Base-by-base conservation (phyloP, 2,888 invertebrate species). In the Cyclophora albipunctata region DNA sequence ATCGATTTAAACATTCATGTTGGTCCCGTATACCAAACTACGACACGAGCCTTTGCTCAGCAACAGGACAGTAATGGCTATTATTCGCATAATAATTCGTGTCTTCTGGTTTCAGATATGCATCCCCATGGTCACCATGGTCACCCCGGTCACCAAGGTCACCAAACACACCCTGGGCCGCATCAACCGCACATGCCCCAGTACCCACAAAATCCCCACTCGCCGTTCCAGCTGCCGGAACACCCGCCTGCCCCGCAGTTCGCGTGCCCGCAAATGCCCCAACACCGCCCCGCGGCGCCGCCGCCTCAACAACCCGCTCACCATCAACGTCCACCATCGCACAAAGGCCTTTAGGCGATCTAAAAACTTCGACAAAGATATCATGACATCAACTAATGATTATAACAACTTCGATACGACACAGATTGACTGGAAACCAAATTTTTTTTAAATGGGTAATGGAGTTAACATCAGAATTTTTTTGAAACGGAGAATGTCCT, bases 21-120 rank as follows among this genome's bases (percentile, higher is more conserved):
- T 20, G 20, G 20, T 20, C 20, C 20, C 20, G 20, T 20, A 20
- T 20, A 20, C 20, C 2, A 20, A 20, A 20, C 20, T 20, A 20
- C 20, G 20, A 20, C 20, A 20, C 20, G 20, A 20, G 2, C 20
- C 20, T 20, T 20, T 20, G 20, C 20, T 20, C 20, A 40, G 40
- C 40, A 7, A 40, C 40, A 40, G 40, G 7, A 40, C 7, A 40
- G n/a, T 34, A 7, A 34, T 20, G 20, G 20, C 20, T 20, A 20
- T 20, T 20, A 20, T 20, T 20, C 20, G 20, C 2, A 20, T 20
- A 20, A 20, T 20, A 20, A 20, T 20, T 20, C 20, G 20, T 20
- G 20, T 20, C 20, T 20, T 20, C 20, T 20, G 20, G 37, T 63
- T 60, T 34, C 47, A 71, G 73, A 40, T 34, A 73, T 73, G 71